Percentiles rank a stretch among this genome's conserved stretches.
Conservation (phyloP, 2,797 vertebrate genomes). For the Myotis planiceps region DNA sequence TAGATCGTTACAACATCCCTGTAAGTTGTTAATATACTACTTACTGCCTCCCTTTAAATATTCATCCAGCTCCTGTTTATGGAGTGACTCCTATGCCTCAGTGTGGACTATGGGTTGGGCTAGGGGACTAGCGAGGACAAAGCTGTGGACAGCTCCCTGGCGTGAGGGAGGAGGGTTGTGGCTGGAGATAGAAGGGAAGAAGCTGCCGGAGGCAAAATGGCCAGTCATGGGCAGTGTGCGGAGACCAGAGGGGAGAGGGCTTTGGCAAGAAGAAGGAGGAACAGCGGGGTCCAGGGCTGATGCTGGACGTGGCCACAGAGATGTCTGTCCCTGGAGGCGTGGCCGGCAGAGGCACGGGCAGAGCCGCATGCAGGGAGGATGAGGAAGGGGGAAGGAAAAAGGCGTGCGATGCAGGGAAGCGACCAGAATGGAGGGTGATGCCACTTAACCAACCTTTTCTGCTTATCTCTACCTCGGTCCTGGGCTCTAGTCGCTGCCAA, state of each 20-base stretch:
- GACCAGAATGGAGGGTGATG: background rate
- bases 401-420: background rate
- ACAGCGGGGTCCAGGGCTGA: background rate
- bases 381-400: background rate
- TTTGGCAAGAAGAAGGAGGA: background rate
- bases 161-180: background rate
- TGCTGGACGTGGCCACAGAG: background rate
- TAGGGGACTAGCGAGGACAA: background rate
- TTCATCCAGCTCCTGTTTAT: constrained; percentile 31
- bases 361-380: background rate
- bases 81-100: background rate
- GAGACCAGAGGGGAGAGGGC: background rate
- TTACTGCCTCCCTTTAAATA: constrained; percentile 59
- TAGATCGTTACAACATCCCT: constrained; percentile 67
- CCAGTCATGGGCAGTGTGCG: fast-evolving
- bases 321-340: background rate
- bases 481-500: background rate
- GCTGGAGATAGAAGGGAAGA: background rate
- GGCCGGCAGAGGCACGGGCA: background rate
- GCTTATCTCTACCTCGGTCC: background rate
- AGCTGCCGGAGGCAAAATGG: background rate
- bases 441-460: background rate
- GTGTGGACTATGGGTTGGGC: background rate
- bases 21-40: constrained; percentile 38
- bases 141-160: background rate